Evolutionary conservation across 1,140 invertebrate genomes (phyloP).

Genomic region (Diplogasteroides magnus): DNA sequence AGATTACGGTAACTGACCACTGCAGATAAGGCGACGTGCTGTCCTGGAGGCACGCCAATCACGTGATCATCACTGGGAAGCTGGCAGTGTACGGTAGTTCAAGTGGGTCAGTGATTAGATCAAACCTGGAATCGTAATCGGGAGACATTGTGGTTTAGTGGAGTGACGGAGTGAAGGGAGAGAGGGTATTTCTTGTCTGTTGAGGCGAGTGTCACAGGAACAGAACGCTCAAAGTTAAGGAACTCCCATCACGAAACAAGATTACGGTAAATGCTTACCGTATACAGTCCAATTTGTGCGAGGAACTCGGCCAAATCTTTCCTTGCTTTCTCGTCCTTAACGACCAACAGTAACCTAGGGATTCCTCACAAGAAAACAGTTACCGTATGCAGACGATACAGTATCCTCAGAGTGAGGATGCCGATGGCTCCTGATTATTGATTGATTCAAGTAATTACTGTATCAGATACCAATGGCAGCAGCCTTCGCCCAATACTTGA

Average conservation of each 20-base stretch:
- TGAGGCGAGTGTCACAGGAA: background rate
- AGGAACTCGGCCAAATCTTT: background rate
- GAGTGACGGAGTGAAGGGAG: background rate
- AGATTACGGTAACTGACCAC: background rate
- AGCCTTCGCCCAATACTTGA: no score
- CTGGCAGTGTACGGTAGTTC: background rate
- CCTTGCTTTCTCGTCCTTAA: background rate
- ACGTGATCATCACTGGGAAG: background rate
- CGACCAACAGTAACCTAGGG: no score
- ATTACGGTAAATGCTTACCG: background rate
- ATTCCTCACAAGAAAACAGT: no score
- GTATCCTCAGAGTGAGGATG: no score
- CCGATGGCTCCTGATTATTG: no score
- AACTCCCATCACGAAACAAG: no score
- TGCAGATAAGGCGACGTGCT: background rate
- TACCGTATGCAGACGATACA: no score
- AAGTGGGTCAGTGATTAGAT: background rate
- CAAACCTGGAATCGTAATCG: background rate
- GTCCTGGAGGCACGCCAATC: background rate
- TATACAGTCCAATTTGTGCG: background rate
- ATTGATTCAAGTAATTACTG: no score
- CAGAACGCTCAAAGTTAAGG: background rate
- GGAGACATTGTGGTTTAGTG: background rate
- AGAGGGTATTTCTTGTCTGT: background rate
- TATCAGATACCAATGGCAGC: no score